Base-by-base conservation (phyloP, 2,888 invertebrate species). In the Caenorhabditis sp. region DNA sequence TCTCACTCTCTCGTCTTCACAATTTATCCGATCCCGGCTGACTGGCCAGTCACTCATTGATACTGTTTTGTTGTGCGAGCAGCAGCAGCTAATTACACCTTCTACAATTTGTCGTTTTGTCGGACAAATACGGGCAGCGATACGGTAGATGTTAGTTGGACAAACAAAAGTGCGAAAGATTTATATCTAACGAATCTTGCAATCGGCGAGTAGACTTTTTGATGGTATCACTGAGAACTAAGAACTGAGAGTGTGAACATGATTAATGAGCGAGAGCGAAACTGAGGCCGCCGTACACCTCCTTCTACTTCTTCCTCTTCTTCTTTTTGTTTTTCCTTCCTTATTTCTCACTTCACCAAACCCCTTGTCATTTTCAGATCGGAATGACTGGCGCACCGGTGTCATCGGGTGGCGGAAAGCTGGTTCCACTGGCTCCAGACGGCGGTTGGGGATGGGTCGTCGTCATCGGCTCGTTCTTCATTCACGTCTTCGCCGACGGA, bases 401-500 rank as follows among this genome's bases (percentile, higher is more conserved):
- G 43, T 58, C 63, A 13, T 50, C 72, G n/a, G 70, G 52, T 9
- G 56, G 59, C 30, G 80, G 80, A 35, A 77, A 78, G 52, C 82
- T 83, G 66, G 82, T 85, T 46, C 88, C 88, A 45, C 61, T 86
- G 15, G 83, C 87, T 9, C 81, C 87, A 41, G 88, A 88, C 53
- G 88, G 88, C 6, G 88, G 88, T n/a, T 88, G 87, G 83, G 88
- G 88, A 56, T 88, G 86, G 86, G 75, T 84, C 37, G 87, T 88
- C 35, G 88, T 88, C 17, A 32, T 88, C 53, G 95, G 94, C 24
- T 96, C 96, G 7, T 97, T 98, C 91, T 93, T 96, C 93, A 95
- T 98, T 86, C 97, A 98, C 91, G 90, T 91, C 50, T 84, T 93
- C 93, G 96, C 96, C 83, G 98, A 98, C 90, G 98, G 98, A 72